A percentile compares a stretch with the other conserved stretches of the same genome.
Conservation (phyloP, 2,797 vertebrate genomes). For the Phataginus tetradactyla region DNA sequence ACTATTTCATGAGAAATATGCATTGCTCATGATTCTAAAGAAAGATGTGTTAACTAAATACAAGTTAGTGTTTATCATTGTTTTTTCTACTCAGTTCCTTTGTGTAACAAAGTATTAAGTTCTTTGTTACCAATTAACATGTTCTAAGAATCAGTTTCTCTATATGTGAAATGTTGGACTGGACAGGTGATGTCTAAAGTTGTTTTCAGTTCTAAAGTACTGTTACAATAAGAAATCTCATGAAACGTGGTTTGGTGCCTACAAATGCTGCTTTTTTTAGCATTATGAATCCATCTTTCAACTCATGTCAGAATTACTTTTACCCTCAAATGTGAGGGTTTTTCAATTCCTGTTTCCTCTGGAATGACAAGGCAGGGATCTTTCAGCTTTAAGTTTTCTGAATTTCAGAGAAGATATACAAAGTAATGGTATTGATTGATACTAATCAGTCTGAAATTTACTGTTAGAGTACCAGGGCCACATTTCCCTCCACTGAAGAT, state of each 20-base stretch:
- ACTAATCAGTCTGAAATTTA: background rate
- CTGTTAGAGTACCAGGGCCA: background rate
- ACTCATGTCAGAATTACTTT: background rate
- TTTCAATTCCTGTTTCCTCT: background rate
- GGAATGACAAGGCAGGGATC: background rate
- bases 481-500: background rate
- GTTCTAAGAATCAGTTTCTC: background rate
- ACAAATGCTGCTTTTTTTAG: background rate
- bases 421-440: background rate
- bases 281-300: background rate
- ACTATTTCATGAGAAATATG: background rate
- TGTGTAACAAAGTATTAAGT: constrained; percentile 12
- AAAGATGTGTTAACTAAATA: constrained; percentile 8
- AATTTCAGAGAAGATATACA: background rate
- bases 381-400: background rate
- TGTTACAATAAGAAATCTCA: background rate
- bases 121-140: background rate
- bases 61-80: background rate
- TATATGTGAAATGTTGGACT: background rate
- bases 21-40: background rate
- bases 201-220: constrained; percentile 24
- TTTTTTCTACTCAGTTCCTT: constrained; percentile 32
- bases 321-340: background rate
- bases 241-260: constrained; percentile 12
- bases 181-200: background rate